Base-by-base conservation (phyloP, 2,888 invertebrate species). In the Glyphotaelius pellucidus region DNA sequence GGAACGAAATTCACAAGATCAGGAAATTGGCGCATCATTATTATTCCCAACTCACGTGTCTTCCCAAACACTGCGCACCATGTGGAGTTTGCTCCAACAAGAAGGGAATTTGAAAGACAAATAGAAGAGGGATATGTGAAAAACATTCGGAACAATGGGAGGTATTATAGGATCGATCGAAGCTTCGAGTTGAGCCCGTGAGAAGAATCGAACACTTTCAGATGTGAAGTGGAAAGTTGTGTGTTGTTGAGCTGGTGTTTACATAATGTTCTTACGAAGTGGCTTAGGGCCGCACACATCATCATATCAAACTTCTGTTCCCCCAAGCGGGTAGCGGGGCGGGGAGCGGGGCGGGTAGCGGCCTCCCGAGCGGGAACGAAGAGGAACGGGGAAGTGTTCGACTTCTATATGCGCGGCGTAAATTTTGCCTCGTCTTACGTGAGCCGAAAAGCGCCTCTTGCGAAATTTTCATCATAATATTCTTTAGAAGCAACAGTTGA, bases 221-320 rank as follows among this genome's bases (percentile, higher is more conserved):
- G 67, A 88, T 88, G 32, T 30, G 83, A 52, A 90, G 90, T 90
- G 83, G 25, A 83, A 90, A 90, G 90, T 91, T 91, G 47, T 67
- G 67, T n/a, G 67, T 32, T 90, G 86, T 87, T 80, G 87, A 87
- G 91, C 92, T 90, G 90, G 86, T 92, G 93, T 93, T 93, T 92
- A 93, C 93, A 93, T 92, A 92, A 93, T 93, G 92, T 92, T 90
- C 90, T 92, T 88, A 84, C 84, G 32, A 42, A 92, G 92, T 90
- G 92, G 80, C 92, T 92, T 87, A 90, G 83, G 88, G 32, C 92
- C 85, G 81, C 81, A 88, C 52, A 85, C 92, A 93, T 92, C 92
- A 92, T 38, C 92, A 90, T 92, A 92, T 89, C 92, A 91, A 91
- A 92, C 91, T 91, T 92, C 47, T 35, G 83, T 32, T 25, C 25